Percentiles rank a stretch among this genome's conserved stretches.
Evolutionary conservation across 2,113 vertebrate species (phyloP).

Genomic region (Copsychus sechellarum): DNA sequence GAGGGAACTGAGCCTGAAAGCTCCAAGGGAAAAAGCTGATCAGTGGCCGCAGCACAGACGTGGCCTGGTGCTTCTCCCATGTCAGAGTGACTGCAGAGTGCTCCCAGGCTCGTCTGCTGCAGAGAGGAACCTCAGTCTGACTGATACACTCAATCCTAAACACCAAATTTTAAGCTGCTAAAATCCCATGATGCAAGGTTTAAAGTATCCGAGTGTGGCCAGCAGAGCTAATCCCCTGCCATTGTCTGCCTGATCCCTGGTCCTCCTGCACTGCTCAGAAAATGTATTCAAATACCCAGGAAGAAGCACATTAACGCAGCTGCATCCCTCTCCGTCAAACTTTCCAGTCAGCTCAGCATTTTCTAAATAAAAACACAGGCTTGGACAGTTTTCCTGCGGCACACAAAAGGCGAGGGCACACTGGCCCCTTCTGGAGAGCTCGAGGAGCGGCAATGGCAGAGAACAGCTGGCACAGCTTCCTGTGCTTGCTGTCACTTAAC

Average conservation of each 20-base stretch:
- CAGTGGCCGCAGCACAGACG: neutral
- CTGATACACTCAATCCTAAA: neutral
- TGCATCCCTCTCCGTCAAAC: constrained; percentile 26
- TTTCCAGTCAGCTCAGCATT: constrained; percentile 59
- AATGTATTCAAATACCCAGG: neutral
- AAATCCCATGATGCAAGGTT: neutral
- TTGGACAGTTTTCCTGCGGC: neutral
- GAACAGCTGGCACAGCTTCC: neutral
- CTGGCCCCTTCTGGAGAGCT: constrained; percentile 36
- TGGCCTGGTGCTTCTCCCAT: neutral
- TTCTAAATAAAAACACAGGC: constrained; percentile 16
- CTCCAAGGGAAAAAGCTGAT: neutral
- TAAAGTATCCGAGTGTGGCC: neutral
- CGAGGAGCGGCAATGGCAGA: neutral
- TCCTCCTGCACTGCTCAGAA: neutral
- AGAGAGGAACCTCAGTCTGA: neutral
- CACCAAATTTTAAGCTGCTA: neutral
- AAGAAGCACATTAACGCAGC: neutral
- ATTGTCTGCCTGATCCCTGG: neutral
- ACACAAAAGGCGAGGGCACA: neutral
- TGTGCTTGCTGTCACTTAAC: rapidly evolving
- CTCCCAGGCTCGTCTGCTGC: neutral
- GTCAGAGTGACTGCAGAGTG: neutral
- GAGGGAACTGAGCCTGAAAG: neutral
- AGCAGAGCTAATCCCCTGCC: neutral